Evolutionary conservation across 2,113 vertebrate species (phyloP).

Genomic region (Cynopterus brachyotis): DNA sequence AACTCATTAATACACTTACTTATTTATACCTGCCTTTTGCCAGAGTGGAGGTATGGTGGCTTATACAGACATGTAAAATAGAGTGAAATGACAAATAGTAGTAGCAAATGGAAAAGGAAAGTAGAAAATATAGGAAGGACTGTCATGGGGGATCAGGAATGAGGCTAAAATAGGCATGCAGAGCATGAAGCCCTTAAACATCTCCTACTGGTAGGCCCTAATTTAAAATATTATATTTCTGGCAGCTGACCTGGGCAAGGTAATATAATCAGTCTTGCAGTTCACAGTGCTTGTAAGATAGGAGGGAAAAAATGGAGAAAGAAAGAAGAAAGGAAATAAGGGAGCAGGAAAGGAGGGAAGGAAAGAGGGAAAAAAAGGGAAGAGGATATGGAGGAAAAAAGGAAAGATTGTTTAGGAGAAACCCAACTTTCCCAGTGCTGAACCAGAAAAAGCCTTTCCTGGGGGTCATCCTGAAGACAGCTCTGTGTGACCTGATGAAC

Average conservation of each 20-base stretch:
- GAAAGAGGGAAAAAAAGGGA: not conserved
- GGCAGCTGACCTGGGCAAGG: not conserved
- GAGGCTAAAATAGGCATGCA: not conserved
- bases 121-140: not conserved
- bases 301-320: not conserved
- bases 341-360: not conserved
- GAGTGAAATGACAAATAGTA: not conserved
- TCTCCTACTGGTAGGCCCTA: not conserved
- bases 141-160: not conserved
- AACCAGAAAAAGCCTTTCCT: not conserved
- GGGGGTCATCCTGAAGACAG: not conserved
- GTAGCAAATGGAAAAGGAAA: not conserved
- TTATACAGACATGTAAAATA: not conserved
- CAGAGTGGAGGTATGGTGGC: not conserved
- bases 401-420: not conserved
- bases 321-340: too few species aligned
- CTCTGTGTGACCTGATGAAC: not conserved
- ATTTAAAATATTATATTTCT: not conserved
- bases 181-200: not conserved
- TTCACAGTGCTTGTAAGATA: not conserved
- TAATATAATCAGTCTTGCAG: not conserved
- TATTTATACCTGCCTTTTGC: not conserved
- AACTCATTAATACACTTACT: conserved; percentile 23
- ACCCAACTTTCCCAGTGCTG: not conserved
- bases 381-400: not conserved